Evolutionary conservation across 2,797 vertebrate genomes (phyloP), one percentile per base, ranked within the genome.

Genomic region (Gouania willdenowi): DNA sequence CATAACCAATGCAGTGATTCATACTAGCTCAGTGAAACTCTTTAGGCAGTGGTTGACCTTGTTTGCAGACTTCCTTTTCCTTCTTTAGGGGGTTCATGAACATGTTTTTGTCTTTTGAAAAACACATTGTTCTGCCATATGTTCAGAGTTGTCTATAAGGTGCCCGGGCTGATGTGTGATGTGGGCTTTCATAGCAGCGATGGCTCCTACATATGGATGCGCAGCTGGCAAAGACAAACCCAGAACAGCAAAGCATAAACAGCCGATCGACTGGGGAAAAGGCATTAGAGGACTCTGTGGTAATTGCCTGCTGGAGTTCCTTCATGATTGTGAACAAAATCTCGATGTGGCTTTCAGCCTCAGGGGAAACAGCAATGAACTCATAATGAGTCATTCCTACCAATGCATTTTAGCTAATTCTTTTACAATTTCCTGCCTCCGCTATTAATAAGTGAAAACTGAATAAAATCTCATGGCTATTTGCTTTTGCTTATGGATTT

Each of bases 21-120:
- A 76, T 56, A 66, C 66, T 42, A 57, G 64, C 74, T 71, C 69
- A 40, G 66, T 28, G 7, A 35, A 57, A 55, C 2, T 49, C 77
- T 79, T 36, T 57, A 40, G 78, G 75, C 71, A 12, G 30, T 66
- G 12, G 56, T 14, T 77, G 73, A 79, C 79, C 80, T 76, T 78
- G 68, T 82, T 81, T 79, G 52, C 50, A 66, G 63, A 74, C 41
- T 75, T 69, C 22, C 24, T 32, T 58, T 8, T 51, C 44, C 3
- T 19, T 62, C 66, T 69, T 53, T 52, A 16, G 54, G 56, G 55
- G 55, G 29, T 70, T 52, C 55, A 19, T 27, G 56, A 66, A 40
- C 42, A 49, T 20, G 26, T 47, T 47, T 38, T 54, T 52, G 38
- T 70, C 46, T 59, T 24, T 9, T 32, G 48, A 36, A 52, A 65